Evolutionary conservation across 2,888 invertebrate genomes (phyloP).

Genomic region (Caenorhabditis sulstoni): DNA sequence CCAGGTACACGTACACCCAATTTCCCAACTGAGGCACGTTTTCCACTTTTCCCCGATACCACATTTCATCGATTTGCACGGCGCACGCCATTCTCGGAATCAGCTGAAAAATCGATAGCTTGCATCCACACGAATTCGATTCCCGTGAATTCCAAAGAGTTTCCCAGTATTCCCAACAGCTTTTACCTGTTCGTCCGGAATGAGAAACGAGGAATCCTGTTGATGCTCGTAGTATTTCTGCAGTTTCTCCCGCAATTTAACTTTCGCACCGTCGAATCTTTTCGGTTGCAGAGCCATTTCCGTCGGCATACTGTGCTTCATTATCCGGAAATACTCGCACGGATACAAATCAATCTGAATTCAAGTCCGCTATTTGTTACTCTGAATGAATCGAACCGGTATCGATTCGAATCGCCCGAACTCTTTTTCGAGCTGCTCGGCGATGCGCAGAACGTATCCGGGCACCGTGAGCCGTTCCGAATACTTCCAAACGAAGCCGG

Average conservation of each 20-base stretch:
- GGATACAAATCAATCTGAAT: conserved; percentile 38
- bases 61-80: conserved; percentile 12
- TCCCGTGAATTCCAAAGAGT: too few relatives aligned
- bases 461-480: conserved; percentile 27
- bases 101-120: conserved; percentile 37
- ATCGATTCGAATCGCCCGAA: neutral
- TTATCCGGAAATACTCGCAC: conserved; percentile 36
- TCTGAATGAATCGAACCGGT: conserved; percentile 4
- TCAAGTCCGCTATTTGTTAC: neutral
- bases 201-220: neutral
- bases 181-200: conserved; percentile 16
- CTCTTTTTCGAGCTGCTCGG: conserved; percentile 13
- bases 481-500: conserved; percentile 41
- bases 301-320: conserved; percentile 38
- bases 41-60: conserved; percentile 39
- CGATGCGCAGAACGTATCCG: conserved; percentile 28
- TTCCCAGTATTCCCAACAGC: too few relatives aligned
- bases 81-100: conserved; percentile 33
- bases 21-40: neutral
- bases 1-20: conserved; percentile 31
- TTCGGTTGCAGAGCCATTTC: conserved; percentile 37
- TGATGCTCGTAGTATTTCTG: conserved; percentile 8
- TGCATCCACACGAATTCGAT: too few relatives aligned
- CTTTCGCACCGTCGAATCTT: conserved; percentile 24
- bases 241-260: conserved; percentile 13